Conservation (phyloP, 2,113 vertebrate species). For the Nematolebias whitei region DNA sequence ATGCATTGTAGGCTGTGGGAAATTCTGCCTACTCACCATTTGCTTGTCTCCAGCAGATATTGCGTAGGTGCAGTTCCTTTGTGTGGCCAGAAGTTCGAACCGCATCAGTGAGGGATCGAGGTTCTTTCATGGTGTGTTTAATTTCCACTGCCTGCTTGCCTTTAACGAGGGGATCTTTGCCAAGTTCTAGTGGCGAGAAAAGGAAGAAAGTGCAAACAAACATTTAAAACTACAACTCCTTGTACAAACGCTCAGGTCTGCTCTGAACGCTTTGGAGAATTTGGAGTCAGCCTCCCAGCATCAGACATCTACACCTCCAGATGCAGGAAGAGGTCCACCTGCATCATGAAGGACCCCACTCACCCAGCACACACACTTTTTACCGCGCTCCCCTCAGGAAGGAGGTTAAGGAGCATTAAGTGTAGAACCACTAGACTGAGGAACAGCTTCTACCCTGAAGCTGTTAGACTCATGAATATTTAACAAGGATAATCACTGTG, state of each 20-base stretch:
- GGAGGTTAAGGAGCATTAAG: too few relatives aligned
- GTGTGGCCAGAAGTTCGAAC: slow-evolving; percentile 72
- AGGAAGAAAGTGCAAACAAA: slow-evolving; percentile 9
- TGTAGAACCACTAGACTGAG: too few relatives aligned
- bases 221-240: neutral
- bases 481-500: too few relatives aligned
- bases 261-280: neutral
- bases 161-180: slow-evolving; percentile 82
- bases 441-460: too few relatives aligned
- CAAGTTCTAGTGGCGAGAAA: slow-evolving; percentile 78
- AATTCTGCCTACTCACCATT: slow-evolving; percentile 67
- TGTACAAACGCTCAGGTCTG: neutral
- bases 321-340: too few relatives aligned
- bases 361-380: too few relatives aligned
- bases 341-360: too few relatives aligned
- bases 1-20: neutral
- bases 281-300: too few relatives aligned
- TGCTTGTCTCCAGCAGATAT: slow-evolving; percentile 75
- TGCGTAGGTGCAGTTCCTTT: slow-evolving; percentile 63
- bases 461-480: too few relatives aligned
- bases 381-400: too few relatives aligned
- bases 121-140: slow-evolving; percentile 87
- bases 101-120: slow-evolving; percentile 82
- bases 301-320: too few relatives aligned
- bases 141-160: slow-evolving; percentile 90